Conservation (phyloP, 2,113 vertebrate genomes). For the Microcebus lehilahytsara region DNA sequence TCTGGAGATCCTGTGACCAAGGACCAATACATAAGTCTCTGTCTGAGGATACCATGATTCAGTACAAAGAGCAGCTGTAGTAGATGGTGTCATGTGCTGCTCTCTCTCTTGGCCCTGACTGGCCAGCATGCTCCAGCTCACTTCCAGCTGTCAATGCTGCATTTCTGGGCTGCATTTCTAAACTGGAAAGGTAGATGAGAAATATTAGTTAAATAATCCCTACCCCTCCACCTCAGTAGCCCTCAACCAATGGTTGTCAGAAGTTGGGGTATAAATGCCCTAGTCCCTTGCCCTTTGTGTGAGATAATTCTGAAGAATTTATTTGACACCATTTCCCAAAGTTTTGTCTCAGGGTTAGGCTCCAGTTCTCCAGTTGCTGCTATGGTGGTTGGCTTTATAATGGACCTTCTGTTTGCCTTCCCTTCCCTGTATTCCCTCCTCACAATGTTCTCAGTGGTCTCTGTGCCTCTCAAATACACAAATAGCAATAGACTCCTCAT, state of each 20-base stretch:
- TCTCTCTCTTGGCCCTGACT: neutral
- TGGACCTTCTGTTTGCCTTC: neutral
- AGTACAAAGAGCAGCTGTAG: neutral
- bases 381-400: neutral
- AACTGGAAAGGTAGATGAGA: neutral
- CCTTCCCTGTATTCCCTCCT: neutral
- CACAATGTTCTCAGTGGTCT: neutral
- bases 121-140: neutral
- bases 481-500: neutral
- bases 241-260: neutral
- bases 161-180: neutral
- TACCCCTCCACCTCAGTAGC: neutral
- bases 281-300: neutral
- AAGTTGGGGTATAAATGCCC: neutral
- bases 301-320: neutral
- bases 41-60: neutral
- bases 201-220: slow-evolving; percentile 10
- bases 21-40: neutral
- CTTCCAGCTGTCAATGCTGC: neutral
- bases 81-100: neutral
- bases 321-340: slow-evolving; percentile 1
- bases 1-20: neutral
- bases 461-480: slow-evolving; percentile 11
- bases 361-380: neutral
- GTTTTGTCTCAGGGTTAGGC: slow-evolving; percentile 5